Percentiles rank a stretch among this genome's conserved stretches.
Conservation (phyloP, 2,888 invertebrate species). For the Calameuta idolon region DNA sequence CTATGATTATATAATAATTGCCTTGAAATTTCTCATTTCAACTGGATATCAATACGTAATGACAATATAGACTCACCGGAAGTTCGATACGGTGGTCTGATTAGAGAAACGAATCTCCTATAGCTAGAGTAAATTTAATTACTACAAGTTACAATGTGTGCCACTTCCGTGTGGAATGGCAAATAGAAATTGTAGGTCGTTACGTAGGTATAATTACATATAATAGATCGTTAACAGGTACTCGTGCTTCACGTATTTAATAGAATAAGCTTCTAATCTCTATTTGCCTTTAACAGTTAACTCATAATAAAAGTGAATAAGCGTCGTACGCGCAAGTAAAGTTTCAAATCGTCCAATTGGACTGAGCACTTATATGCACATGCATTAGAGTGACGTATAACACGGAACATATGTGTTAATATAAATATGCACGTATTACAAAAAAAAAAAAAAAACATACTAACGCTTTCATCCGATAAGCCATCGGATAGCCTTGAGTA, state of each 20-base stretch:
- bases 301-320: not conserved
- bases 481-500: not conserved
- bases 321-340: not conserved
- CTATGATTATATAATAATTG: not conserved
- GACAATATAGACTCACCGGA: not conserved
- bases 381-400: not conserved
- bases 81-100: conserved; percentile 15
- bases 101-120: conserved; percentile 45
- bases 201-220: not conserved
- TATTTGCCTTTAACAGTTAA: not conserved
- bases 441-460: not conserved
- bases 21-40: not conserved
- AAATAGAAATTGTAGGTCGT: conserved; percentile 17
- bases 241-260: not conserved
- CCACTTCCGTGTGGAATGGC: conserved; percentile 39
- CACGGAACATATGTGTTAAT: not conserved
- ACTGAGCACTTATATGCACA: not conserved
- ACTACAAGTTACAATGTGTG: conserved; percentile 30
- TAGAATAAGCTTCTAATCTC: not conserved
- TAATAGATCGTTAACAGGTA: not conserved
- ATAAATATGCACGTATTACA: not conserved
- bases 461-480: not conserved
- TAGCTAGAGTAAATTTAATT: conserved; percentile 44
- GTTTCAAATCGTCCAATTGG: not conserved
- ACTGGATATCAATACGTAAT: not conserved